A percentile compares a stretch with the other conserved stretches of the same genome.
Evolutionary conservation across 2,797 vertebrate species (phyloP).

Genomic region (Lindbergichthys nudifrons): DNA sequence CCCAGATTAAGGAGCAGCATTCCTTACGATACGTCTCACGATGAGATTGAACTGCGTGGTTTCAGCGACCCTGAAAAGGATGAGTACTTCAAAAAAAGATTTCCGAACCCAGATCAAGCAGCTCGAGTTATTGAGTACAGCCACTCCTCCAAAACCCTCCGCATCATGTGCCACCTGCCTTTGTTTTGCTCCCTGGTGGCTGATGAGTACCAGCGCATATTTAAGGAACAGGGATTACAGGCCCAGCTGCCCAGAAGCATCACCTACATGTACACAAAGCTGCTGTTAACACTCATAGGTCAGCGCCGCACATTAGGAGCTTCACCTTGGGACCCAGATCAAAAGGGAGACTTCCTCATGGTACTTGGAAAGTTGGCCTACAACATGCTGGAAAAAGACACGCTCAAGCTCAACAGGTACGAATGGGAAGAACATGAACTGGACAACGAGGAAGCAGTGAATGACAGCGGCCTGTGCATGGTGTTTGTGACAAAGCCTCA

Average conservation of each 20-base stretch:
- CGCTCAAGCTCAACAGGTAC: constrained; percentile 50
- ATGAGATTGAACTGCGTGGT: constrained; percentile 75
- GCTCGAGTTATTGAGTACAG: constrained; percentile 68
- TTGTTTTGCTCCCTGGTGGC: constrained; percentile 76
- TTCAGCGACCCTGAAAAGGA: constrained; percentile 76
- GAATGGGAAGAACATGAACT: constrained; percentile 55
- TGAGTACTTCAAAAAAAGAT: constrained; percentile 78
- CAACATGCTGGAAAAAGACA: constrained; percentile 67
- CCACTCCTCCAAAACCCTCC: constrained; percentile 73
- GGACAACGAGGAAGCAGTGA: constrained; percentile 46
- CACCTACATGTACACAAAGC: constrained; percentile 80
- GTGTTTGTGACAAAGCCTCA: constrained; percentile 61
- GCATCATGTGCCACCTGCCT: constrained; percentile 85
- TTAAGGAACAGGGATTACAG: constrained; percentile 30
- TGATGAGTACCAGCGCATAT: constrained; percentile 54
- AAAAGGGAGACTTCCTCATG: constrained; percentile 70
- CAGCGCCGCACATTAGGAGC: constrained; percentile 37
- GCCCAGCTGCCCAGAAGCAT: constrained; percentile 68
- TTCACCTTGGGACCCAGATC: not conserved
- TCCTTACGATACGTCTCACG: constrained; percentile 66
- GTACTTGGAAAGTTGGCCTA: constrained; percentile 78
- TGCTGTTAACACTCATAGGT: constrained; percentile 66
- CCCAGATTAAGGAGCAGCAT: constrained; percentile 46
- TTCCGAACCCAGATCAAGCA: constrained; percentile 70
- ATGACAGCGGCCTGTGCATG: constrained; percentile 71